Conservation (phyloP, 2,888 invertebrate species). For the Chloroclystis v-ata region DNA sequence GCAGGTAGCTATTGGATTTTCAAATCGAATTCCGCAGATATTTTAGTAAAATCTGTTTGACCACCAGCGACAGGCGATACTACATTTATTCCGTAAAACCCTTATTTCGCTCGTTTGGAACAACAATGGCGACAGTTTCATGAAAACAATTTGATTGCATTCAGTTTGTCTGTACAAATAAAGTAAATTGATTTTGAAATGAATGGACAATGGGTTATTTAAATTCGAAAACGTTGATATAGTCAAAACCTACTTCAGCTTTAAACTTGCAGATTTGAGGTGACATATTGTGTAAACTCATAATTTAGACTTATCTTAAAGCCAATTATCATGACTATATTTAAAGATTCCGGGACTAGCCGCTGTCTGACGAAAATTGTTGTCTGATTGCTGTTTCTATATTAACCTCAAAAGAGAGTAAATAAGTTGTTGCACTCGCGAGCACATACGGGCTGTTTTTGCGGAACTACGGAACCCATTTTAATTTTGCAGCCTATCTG, state of each 20-base stretch:
- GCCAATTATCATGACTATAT: too few relatives aligned
- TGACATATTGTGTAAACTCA: too few relatives aligned
- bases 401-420: too few relatives aligned
- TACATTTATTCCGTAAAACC: conserved; percentile 14
- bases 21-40: conserved; percentile 5
- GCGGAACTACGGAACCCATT: conserved; percentile 9
- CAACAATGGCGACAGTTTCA: conserved; percentile 16
- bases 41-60: conserved; percentile 6
- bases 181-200: conserved; percentile 6
- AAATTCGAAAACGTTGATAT: not conserved
- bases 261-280: too few relatives aligned
- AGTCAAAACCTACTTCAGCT: not conserved
- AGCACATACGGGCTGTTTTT: conserved; percentile 1
- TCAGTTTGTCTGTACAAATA: conserved; percentile 7
- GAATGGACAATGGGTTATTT: not conserved
- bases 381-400: too few relatives aligned
- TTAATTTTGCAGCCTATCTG: conserved; percentile 9
- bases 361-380: too few relatives aligned
- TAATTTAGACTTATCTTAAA: too few relatives aligned
- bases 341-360: too few relatives aligned
- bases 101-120: conserved; percentile 8
- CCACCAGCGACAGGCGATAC: not conserved
- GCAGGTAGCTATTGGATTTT: not conserved
- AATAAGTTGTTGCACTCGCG: not conserved
- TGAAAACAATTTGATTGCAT: conserved; percentile 18